Conservation (phyloP, 2,797 vertebrate genomes). For the Scomberomorus guttatus region DNA sequence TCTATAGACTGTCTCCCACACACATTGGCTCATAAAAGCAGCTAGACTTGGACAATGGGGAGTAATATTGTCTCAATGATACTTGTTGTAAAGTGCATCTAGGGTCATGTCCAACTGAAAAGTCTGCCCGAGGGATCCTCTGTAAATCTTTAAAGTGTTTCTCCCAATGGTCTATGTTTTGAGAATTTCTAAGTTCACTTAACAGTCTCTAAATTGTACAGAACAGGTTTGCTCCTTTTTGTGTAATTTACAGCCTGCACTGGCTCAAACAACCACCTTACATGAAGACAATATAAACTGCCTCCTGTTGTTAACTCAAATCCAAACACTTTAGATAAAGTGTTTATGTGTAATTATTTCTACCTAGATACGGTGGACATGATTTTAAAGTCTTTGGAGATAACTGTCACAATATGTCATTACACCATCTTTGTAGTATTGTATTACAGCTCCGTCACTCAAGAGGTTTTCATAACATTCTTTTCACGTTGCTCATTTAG, state of each 20-base stretch:
- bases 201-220: background rate
- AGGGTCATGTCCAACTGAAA: background rate
- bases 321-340: background rate
- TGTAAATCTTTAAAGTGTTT: conserved; percentile 7
- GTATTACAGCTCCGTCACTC: conserved; percentile 26
- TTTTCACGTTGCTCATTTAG: conserved; percentile 3
- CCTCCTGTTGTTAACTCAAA: background rate
- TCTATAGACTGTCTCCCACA: conserved; percentile 24
- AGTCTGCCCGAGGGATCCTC: background rate
- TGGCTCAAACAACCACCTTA: conserved; percentile 2
- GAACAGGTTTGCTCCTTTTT: background rate
- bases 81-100: background rate
- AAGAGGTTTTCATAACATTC: conserved; percentile 30
- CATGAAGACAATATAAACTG: background rate
- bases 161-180: background rate
- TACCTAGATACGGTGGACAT: conserved; percentile 14
- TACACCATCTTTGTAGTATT: conserved; percentile 39
- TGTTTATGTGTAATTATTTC: conserved; percentile 39
- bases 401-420: conserved; percentile 26
- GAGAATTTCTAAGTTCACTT: background rate
- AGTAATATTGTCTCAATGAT: conserved; percentile 5
- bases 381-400: conserved; percentile 42
- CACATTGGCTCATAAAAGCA: conserved; percentile 18
- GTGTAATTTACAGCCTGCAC: background rate
- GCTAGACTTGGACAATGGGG: conserved; percentile 6